A percentile compares a stretch with the other conserved stretches of the same genome.
Conservation (phyloP, 2,888 invertebrate species). For the Marronus borbonicus region DNA sequence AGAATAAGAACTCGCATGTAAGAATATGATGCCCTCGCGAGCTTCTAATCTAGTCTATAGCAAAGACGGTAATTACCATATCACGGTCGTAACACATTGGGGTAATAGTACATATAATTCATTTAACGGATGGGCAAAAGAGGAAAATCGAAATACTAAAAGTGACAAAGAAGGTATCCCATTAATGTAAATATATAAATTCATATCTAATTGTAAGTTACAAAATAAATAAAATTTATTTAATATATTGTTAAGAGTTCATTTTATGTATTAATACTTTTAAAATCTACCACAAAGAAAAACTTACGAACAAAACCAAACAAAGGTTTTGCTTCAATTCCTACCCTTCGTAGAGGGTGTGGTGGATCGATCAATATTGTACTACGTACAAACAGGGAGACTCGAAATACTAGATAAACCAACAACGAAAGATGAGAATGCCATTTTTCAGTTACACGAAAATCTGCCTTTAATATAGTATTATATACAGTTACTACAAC, state of each 20-base stretch:
- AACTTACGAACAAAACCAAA: conserved; percentile 12
- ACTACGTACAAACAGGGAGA: conserved; percentile 21
- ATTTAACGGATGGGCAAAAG: too few species aligned
- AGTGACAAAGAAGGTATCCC: too few species aligned
- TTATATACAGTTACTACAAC: neutral
- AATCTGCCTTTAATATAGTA: neutral
- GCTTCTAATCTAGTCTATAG: too few species aligned
- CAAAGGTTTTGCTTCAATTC: conserved; percentile 17
- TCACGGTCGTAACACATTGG: too few species aligned
- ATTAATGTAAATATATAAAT: too few species aligned
- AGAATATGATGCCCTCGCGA: too few species aligned
- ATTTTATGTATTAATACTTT: neutral
- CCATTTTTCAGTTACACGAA: neutral
- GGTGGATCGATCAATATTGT: conserved; percentile 45
- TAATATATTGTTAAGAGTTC: neutral
- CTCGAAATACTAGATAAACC: neutral
- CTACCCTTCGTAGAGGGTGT: conserved; percentile 33
- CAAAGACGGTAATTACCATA: too few species aligned
- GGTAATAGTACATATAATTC: too few species aligned
- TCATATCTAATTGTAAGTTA: too few species aligned
- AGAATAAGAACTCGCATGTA: too few species aligned
- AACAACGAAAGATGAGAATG: conserved; percentile 21
- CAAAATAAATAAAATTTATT: neutral
- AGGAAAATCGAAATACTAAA: too few species aligned
- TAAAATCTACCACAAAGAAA: neutral